phyloP scores from a whole-genome alignment of 2,888 invertebrate genomes.

The Tachina grossa region DNA sequence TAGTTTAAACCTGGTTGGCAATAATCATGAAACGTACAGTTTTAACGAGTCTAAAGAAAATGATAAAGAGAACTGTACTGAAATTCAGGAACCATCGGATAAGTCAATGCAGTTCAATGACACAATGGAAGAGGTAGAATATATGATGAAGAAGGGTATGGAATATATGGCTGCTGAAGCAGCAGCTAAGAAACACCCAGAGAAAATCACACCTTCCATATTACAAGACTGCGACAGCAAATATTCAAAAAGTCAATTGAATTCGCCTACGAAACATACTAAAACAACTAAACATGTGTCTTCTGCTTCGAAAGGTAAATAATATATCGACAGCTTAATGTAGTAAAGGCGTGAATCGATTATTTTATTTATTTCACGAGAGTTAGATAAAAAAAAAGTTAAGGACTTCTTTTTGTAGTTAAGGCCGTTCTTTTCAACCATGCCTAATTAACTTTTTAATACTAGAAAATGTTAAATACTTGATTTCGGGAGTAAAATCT shows the following conservation, averaged over 20 bases:
- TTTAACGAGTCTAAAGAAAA: conserved; percentile 53
- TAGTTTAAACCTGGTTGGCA: neutral
- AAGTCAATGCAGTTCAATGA: conserved; percentile 81
- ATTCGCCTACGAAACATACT: conserved; percentile 8
- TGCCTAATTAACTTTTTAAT: too few relatives aligned
- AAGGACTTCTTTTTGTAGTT: too few relatives aligned
- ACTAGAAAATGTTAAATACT: too few relatives aligned
- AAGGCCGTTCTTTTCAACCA: too few relatives aligned
- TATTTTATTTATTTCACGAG: too few relatives aligned
- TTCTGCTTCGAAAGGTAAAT: conserved; percentile 63
- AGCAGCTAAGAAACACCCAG: conserved; percentile 8
- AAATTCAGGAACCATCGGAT: conserved; percentile 32
- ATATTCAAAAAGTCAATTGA: conserved; percentile 15
- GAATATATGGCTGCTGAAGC: conserved; percentile 77
- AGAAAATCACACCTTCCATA: neutral
- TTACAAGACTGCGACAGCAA: neutral
- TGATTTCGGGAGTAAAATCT: neutral
- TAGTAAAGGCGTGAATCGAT: too few relatives aligned
- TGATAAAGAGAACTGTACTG: conserved; percentile 74
- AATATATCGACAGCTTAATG: too few relatives aligned
- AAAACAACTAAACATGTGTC: neutral
- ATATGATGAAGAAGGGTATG: conserved; percentile 81
- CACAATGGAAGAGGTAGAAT: conserved; percentile 83
- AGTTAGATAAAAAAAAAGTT: too few relatives aligned
- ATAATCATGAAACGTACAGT: conserved; percentile 26